These are phyloP conservation scores for Hypothenemus hampei DNA, from an alignment of 1,140 invertebrate species.

Conservation along the genomic window DNA sequence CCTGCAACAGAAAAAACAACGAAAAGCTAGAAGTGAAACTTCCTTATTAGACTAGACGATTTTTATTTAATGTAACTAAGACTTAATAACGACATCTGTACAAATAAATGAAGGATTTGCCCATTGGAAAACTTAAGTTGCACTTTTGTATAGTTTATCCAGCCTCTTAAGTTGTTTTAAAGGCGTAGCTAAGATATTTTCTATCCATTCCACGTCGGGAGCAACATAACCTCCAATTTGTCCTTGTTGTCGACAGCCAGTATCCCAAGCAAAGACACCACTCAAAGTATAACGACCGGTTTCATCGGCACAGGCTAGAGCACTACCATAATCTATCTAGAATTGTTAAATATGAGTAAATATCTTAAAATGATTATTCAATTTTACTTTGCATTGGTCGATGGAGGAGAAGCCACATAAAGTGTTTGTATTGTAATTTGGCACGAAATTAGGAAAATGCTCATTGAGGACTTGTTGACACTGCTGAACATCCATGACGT, in stretches of 20 bases:
- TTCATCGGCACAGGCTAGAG: slow-evolving; percentile 67
- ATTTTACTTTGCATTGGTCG: slow-evolving; percentile 49
- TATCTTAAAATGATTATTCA: neutral
- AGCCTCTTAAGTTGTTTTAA: slow-evolving; percentile 34
- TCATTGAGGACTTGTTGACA: slow-evolving; percentile 55
- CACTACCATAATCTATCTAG: slow-evolving; percentile 70
- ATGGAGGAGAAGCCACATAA: slow-evolving; percentile 38
- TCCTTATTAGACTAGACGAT: too few relatives aligned
- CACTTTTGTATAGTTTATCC: slow-evolving; percentile 29
- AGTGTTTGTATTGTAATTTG: slow-evolving; percentile 49
- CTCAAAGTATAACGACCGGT: slow-evolving; percentile 63
- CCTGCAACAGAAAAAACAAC: too few relatives aligned
- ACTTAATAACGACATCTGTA: too few relatives aligned
- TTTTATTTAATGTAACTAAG: too few relatives aligned
- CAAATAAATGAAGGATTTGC: too few relatives aligned
- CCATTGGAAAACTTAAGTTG: neutral
- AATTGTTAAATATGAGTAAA: neutral
- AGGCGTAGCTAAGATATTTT: slow-evolving; percentile 34
- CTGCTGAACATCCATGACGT: slow-evolving; percentile 55
- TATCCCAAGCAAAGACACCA: slow-evolving; percentile 71
- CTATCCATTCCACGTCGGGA: slow-evolving; percentile 42
- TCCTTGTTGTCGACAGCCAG: slow-evolving; percentile 48
- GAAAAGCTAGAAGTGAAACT: too few relatives aligned
- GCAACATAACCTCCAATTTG: slow-evolving; percentile 43
- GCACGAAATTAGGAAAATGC: slow-evolving; percentile 49